Base-by-base conservation (phyloP, 1,140 invertebrate species). In the Conopomorpha cramerella region DNA sequence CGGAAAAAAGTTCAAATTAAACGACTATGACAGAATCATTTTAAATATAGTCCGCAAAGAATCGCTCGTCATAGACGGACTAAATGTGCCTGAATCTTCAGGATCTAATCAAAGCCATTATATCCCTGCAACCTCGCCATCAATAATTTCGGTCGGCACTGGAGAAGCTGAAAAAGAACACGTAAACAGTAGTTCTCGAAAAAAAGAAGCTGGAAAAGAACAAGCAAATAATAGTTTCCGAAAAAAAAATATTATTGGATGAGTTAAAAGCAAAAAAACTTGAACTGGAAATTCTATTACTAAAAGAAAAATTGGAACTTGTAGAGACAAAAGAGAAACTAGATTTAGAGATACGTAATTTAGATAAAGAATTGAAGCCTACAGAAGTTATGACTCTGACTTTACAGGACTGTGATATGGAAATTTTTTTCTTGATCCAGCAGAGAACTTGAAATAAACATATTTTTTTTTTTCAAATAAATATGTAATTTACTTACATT, bases 361-460 rank as follows among this genome's bases (percentile, higher is more conserved):
- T 30, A n/a, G 35, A 37, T 30, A 37, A 23, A 23, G 27, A 37
- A 30, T 30, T 37, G 12, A 30, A 30, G n/a, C 13, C 30, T 2
- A 16, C 6, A 13, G 8, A n/a, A 3, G 27, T 17, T 13, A 30
- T 18, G 2, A 23, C 18, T 13, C 30, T 19, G 10, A 37, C 35
- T 4, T 6, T 36, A 29, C 34, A 4, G 13, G 16, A 15, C 2
- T 34, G 14, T 13, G 27, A 36, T 15, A 29, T 29, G 16, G n/a
- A n/a, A 30, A 30, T 12, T 7, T 30, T 30, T 3, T n/a, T 30
- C n/a, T n/a, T n/a, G n/a, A n/a, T n/a, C n/a, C n/a, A n/a, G n/a
- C n/a, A n/a, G n/a, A n/a, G n/a, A n/a, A n/a, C n/a, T n/a, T n/a
- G 11, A 30, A 30, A 30, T 2, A 14, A 30, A 8, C 2, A 12